These are phyloP conservation scores for Etheostoma perlongum DNA, from an alignment of 2,797 vertebrate species.

Conservation along the genomic window DNA sequence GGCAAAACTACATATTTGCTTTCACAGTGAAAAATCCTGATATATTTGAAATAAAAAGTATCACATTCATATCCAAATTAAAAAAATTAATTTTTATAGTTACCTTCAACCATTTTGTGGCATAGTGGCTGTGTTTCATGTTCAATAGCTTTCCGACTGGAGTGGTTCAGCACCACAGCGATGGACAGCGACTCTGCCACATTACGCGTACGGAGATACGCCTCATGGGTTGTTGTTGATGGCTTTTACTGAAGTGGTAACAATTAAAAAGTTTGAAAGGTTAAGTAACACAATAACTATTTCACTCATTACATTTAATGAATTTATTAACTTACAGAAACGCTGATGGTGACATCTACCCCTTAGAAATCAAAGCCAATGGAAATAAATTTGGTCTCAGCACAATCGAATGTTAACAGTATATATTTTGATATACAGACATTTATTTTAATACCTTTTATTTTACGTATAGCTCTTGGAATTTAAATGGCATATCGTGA, in stretches of 20 bases:
- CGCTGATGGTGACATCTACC: rapidly evolving
- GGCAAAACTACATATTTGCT: not conserved
- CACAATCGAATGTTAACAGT: not conserved
- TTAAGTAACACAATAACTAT: not conserved
- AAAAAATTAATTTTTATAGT: not conserved
- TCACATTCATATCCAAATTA: not conserved
- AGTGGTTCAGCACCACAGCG: slow-evolving; percentile 60
- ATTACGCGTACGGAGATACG: no score
- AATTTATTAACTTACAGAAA: not conserved
- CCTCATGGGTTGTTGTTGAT: not conserved
- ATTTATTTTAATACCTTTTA: not conserved
- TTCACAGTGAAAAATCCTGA: not conserved
- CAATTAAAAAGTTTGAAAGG: not conserved
- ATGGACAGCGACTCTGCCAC: slow-evolving; percentile 45
- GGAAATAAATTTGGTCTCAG: not conserved
- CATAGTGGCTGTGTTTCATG: not conserved
- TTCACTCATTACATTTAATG: not conserved
- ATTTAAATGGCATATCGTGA: not conserved
- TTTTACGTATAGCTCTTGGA: not conserved
- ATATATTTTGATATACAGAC: rapidly evolving
- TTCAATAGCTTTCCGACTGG: not conserved
- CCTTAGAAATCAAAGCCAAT: not conserved
- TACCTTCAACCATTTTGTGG: not conserved
- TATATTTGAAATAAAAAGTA: not conserved
- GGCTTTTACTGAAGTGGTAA: not conserved